These are phyloP conservation scores for Nipponia nippon DNA, from an alignment of 2,113 vertebrate genomes.

Conservation along the genomic window DNA sequence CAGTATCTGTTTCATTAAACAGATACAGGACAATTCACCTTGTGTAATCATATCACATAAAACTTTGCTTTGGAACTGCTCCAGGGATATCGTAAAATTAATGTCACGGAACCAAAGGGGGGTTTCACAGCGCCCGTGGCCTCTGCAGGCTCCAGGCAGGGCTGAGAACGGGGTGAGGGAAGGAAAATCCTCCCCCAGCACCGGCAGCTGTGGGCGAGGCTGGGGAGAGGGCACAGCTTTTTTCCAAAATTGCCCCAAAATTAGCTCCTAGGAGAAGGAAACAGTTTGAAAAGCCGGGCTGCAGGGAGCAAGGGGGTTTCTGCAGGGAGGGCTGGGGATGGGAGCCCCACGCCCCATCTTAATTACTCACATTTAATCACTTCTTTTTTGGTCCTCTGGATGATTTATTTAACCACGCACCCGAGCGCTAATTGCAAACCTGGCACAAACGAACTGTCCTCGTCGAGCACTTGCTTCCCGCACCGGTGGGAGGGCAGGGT, in stretches of 20 bases:
- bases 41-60: slow-evolving; percentile 72
- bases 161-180: background rate
- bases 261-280: background rate
- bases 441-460: background rate
- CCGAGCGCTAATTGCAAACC: background rate
- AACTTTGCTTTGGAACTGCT: slow-evolving; percentile 73
- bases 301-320: background rate
- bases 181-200: background rate
- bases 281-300: fast-evolving
- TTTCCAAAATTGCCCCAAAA: background rate
- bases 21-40: slow-evolving; percentile 75
- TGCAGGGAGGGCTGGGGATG: too few species aligned
- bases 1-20: slow-evolving; percentile 68
- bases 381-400: background rate
- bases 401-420: background rate
- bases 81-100: slow-evolving; percentile 73
- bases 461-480: fast-evolving
- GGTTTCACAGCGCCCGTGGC: background rate
- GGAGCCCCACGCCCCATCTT: fast-evolving
- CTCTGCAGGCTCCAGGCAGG: background rate
- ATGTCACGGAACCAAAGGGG: slow-evolving; percentile 59
- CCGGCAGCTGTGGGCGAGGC: background rate
- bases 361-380: background rate
- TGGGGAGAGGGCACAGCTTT: background rate
- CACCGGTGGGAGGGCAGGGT: background rate